Percentiles rank a stretch among this genome's conserved stretches.
Evolutionary conservation across 2,113 vertebrate species (phyloP).

Genomic region (Regulus satrapa): DNA sequence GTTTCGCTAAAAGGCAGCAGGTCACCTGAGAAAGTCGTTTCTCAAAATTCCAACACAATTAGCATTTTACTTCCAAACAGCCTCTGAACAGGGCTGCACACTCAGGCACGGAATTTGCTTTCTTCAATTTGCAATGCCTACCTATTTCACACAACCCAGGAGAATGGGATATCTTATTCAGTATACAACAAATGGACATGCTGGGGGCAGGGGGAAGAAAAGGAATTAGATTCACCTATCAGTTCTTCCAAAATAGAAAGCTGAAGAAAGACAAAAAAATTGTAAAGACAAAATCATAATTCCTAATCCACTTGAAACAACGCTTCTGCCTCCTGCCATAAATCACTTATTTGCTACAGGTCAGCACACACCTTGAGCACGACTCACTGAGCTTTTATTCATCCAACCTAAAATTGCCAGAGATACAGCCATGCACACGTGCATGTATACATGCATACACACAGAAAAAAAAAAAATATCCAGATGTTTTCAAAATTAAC

Average conservation of each 20-base stretch:
- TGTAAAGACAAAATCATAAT: not conserved
- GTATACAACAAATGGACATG: not conserved
- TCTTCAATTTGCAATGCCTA: conserved; percentile 66
- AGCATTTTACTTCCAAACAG: conserved; percentile 53
- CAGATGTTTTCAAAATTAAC: conserved; percentile 75
- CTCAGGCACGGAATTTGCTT: conserved; percentile 21
- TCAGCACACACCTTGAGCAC: not conserved
- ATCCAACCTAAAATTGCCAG: conserved; percentile 15
- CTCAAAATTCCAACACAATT: conserved; percentile 62
- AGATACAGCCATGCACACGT: conserved; percentile 34
- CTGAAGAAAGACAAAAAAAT: not conserved
- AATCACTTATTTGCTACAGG: conserved; percentile 23
- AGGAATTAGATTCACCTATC: not conserved
- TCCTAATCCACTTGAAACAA: not conserved
- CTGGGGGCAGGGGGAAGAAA: rapidly evolving
- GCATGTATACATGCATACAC: not conserved
- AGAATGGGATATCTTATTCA: conserved; percentile 33
- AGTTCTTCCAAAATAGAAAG: not conserved
- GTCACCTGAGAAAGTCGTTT: conserved; percentile 63
- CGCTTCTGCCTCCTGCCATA: not conserved
- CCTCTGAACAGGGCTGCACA: conserved; percentile 41
- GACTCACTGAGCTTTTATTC: conserved; percentile 2
- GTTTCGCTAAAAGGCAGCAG: conserved; percentile 47
- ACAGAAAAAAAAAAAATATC: conserved; percentile 3
- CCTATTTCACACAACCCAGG: conserved; percentile 31